These are phyloP conservation scores for Apodemia mormo DNA, from an alignment of 2,888 invertebrate species.

Conservation along the genomic window DNA sequence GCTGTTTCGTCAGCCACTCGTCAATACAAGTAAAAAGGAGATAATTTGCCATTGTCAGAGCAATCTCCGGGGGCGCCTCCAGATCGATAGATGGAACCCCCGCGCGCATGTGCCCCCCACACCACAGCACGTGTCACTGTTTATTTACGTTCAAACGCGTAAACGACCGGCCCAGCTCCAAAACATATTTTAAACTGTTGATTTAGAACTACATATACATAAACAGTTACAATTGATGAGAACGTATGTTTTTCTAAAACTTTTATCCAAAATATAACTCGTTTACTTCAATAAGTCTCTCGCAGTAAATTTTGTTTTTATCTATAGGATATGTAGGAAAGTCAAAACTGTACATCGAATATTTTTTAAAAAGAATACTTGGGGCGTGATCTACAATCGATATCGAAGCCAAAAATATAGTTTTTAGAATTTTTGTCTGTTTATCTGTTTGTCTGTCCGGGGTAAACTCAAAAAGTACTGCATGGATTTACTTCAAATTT, in stretches of 20 bases:
- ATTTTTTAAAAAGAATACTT: too few species aligned
- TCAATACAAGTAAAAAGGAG: slow-evolving; percentile 5
- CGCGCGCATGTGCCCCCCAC: slow-evolving; percentile 60
- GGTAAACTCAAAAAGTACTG: too few species aligned
- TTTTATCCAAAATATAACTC: neutral
- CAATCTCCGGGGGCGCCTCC: slow-evolving; percentile 5
- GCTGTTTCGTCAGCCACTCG: neutral
- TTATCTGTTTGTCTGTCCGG: too few species aligned
- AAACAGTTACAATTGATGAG: neutral
- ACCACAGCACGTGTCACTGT: slow-evolving; percentile 73
- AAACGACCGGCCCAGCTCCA: slow-evolving; percentile 44
- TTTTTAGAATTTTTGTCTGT: too few species aligned
- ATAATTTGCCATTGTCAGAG: slow-evolving; percentile 13
- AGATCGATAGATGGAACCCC: slow-evolving; percentile 36
- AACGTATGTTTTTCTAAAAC: neutral
- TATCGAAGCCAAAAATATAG: too few species aligned
- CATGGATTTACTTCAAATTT: too few species aligned
- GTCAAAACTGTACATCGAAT: too few species aligned
- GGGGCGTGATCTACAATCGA: too few species aligned
- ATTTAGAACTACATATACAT: neutral
- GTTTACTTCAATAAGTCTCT: neutral
- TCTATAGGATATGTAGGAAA: neutral
- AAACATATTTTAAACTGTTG: slow-evolving; percentile 18
- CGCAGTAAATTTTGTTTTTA: neutral
- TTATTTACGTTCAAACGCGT: slow-evolving; percentile 70